Conservation (phyloP, 2,797 vertebrate genomes). For the Nannoperca australis region DNA sequence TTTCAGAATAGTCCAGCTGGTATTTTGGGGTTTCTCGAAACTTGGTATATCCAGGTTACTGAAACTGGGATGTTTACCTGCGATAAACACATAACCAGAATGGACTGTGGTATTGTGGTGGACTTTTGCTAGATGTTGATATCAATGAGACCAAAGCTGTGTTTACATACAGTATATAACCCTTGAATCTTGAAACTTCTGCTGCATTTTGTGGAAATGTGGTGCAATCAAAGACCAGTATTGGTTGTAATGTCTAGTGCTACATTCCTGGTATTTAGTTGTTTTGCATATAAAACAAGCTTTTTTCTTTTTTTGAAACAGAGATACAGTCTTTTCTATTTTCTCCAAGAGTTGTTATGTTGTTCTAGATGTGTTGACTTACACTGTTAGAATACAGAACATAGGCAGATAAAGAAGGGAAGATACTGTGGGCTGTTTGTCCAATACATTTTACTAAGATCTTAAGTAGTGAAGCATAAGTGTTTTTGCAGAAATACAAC, state of each 20-base stretch:
- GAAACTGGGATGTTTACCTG: neutral
- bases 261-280: neutral
- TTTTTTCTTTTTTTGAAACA: neutral
- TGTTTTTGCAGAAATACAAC: neutral
- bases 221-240: too few relatives aligned
- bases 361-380: neutral
- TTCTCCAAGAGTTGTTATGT: neutral
- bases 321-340: neutral
- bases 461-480: neutral
- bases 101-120: neutral
- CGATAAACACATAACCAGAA: neutral
- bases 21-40: too few relatives aligned
- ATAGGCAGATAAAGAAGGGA: neutral
- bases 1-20: too few relatives aligned
- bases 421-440: neutral
- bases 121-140: neutral
- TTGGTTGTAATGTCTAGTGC: neutral
- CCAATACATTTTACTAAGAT: neutral
- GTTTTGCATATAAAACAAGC: neutral
- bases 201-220: too few relatives aligned
- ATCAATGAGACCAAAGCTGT: neutral
- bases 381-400: neutral
- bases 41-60: neutral
- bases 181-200: too few relatives aligned
- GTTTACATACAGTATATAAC: neutral